Conservation (phyloP, 2,113 vertebrate genomes). For the Cryptotis parvus region DNA sequence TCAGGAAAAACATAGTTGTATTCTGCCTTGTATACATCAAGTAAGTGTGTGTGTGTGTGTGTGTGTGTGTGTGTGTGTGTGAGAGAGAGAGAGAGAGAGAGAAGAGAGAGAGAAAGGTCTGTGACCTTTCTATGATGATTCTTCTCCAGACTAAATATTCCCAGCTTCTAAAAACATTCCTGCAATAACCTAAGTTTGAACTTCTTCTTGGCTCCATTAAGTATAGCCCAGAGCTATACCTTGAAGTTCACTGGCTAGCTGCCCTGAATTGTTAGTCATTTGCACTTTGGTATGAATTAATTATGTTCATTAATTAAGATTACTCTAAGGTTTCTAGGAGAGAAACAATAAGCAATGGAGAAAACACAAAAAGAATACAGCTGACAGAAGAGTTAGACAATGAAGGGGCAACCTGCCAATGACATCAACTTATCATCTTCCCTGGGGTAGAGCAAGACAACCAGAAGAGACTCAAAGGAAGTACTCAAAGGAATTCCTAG, state of each 20-base stretch:
- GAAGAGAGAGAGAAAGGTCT: too few relatives aligned
- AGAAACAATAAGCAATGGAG: neutral
- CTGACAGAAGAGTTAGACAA: neutral
- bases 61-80: neutral
- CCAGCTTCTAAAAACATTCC: neutral
- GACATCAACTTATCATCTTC: neutral
- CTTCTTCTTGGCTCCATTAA: conserved; percentile 23
- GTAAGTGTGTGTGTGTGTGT: neutral
- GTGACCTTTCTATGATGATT: neutral
- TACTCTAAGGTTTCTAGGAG: neutral
- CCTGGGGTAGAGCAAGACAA: neutral
- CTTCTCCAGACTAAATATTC: neutral
- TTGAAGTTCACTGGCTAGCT: conserved; percentile 18
- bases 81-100: too few relatives aligned
- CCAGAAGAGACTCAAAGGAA: neutral
- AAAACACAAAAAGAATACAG: neutral
- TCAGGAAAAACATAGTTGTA: neutral
- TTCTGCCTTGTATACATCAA: neutral
- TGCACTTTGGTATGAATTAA: neutral
- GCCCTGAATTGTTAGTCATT: neutral
- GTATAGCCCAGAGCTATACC: neutral
- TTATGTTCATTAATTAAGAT: conserved; percentile 38
- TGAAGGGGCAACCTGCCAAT: neutral
- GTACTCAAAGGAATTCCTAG: neutral
- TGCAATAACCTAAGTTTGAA: neutral